Evolutionary conservation across 2,797 vertebrate genomes (phyloP).

Genomic region (Malacoraja senta): DNA sequence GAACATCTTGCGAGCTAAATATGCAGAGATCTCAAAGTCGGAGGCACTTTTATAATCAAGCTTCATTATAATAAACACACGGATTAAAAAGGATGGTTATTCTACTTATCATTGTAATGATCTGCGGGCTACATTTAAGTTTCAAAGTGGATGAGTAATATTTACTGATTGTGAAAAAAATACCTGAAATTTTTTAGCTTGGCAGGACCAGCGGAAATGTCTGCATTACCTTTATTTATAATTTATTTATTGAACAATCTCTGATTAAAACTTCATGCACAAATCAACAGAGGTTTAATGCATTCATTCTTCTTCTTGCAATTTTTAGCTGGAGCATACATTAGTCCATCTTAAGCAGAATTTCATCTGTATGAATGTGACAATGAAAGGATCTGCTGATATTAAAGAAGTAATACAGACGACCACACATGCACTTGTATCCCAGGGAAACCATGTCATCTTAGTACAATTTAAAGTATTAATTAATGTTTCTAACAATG

Average conservation of each 20-base stretch:
- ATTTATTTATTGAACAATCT: not conserved
- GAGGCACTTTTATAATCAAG: not conserved
- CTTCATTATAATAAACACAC: not conserved
- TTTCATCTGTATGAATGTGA: not conserved
- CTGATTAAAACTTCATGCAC: not conserved
- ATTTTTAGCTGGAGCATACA: not conserved
- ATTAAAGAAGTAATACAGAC: not conserved
- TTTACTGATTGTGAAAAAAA: not conserved
- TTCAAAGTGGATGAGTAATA: not conserved
- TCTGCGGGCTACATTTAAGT: not conserved
- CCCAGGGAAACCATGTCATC: not conserved
- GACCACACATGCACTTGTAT: not conserved
- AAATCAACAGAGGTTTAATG: not conserved
- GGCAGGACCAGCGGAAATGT: not conserved
- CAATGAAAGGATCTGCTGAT: not conserved
- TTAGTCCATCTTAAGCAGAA: not conserved
- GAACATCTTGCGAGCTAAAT: too few relatives aligned
- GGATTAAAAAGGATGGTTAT: not conserved
- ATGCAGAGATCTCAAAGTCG: too few relatives aligned
- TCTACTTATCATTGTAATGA: not conserved
- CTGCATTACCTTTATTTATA: not conserved
- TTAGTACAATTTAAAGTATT: too few relatives aligned
- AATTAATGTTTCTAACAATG: not conserved
- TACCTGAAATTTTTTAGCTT: not conserved
- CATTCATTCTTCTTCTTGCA: not conserved